Conservation (phyloP, 2,797 vertebrate genomes). For the Sebastes vulpes region DNA sequence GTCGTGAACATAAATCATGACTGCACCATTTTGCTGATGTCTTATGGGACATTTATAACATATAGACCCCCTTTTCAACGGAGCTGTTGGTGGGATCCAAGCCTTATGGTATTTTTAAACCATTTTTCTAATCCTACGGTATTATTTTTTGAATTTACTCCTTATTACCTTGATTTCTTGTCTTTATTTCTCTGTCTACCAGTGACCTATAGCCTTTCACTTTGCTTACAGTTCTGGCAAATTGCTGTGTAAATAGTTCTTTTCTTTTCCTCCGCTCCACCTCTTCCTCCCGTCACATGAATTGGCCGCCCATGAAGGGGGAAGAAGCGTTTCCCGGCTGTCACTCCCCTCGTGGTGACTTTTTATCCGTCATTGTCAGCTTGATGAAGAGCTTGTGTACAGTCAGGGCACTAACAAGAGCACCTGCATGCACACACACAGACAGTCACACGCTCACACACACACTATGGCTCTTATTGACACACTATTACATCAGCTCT, state of each 20-base stretch:
- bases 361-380: constrained; percentile 10
- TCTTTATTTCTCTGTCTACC: not conserved
- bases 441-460: not conserved
- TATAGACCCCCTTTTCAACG: not conserved
- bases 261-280: not conserved
- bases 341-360: constrained; percentile 38
- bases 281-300: constrained; percentile 20
- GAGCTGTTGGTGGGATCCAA: not conserved
- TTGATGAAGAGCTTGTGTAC: constrained; percentile 20
- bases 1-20: constrained; percentile 1
- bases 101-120: not conserved
- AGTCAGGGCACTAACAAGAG: not conserved
- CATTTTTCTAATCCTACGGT: not conserved
- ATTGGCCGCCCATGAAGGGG: not conserved
- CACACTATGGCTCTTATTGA: not conserved
- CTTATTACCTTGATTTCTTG: not conserved
- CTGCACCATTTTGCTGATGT: constrained; percentile 2
- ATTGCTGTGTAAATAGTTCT: not conserved
- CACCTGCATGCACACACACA: not conserved
- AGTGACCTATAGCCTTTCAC: constrained; percentile 2
- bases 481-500: constrained; percentile 2
- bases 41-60: not conserved
- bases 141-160: not conserved
- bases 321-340: constrained; percentile 48
- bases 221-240: not conserved